Evolutionary conservation across 1,140 invertebrate species (phyloP).

Genomic region (Papilio machaon): DNA sequence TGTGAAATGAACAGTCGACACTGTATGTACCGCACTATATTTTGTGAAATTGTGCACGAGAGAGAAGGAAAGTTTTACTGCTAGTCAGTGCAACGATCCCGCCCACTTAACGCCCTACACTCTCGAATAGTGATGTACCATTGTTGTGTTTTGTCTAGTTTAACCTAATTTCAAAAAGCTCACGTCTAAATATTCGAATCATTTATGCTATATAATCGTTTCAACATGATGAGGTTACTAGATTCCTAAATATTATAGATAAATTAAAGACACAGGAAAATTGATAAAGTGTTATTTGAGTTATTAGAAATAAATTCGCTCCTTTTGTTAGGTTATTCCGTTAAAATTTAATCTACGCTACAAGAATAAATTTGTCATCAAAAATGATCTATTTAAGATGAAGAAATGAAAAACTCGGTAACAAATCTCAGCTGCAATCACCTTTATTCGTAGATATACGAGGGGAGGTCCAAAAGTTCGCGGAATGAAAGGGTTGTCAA

Average conservation of each 20-base stretch:
- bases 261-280: too few relatives aligned
- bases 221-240: too few relatives aligned
- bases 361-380: neutral
- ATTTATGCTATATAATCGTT: neutral
- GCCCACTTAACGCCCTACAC: constrained; percentile 58
- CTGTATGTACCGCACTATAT: constrained; percentile 36
- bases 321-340: too few relatives aligned
- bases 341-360: neutral
- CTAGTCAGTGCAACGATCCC: constrained; percentile 63
- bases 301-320: too few relatives aligned
- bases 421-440: neutral
- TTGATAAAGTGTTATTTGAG: too few relatives aligned
- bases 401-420: neutral
- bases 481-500: too few relatives aligned
- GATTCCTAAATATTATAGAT: too few relatives aligned
- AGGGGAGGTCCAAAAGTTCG: too few relatives aligned
- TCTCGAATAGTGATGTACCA: constrained; percentile 51
- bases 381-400: neutral
- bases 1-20: constrained; percentile 30
- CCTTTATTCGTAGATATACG: neutral
- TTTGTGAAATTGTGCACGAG: constrained; percentile 47
- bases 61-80: constrained; percentile 56
- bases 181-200: neutral
- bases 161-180: neutral
- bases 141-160: neutral